These are phyloP conservation scores for Notothenia rossii DNA, from an alignment of 2,113 vertebrate species.

Conservation along the genomic window DNA sequence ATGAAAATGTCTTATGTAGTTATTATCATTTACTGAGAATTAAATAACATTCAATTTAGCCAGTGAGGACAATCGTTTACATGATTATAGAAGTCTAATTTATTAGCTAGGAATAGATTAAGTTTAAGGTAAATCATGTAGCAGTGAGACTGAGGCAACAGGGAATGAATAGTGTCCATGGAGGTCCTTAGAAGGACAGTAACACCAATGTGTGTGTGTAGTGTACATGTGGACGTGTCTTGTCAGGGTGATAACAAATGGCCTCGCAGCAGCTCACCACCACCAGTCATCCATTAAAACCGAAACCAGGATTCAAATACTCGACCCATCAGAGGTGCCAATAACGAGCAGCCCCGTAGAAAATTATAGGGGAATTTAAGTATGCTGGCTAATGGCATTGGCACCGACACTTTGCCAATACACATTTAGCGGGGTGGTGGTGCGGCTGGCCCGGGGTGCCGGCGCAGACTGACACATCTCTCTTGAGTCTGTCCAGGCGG, in stretches of 20 bases:
- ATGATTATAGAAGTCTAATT: not conserved
- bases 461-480: conserved; percentile 80
- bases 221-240: conserved; percentile 26
- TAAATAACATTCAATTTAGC: not conserved
- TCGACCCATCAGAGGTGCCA: conserved; percentile 81
- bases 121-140: not conserved
- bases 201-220: conserved; percentile 9
- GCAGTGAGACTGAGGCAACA: not conserved
- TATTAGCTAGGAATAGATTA: not conserved
- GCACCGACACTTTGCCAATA: conserved; percentile 82
- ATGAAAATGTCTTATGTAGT: not conserved
- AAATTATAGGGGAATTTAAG: conserved; percentile 80
- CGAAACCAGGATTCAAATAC: conserved; percentile 80
- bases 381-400: conserved; percentile 80
- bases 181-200: conserved; percentile 12
- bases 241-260: conserved; percentile 61
- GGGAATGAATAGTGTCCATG: conserved; percentile 1
- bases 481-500: conserved; percentile 78
- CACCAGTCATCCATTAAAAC: conserved; percentile 75
- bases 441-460: conserved; percentile 85
- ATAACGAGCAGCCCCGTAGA: conserved; percentile 77
- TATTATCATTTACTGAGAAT: not conserved
- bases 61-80: not conserved
- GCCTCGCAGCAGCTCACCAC: conserved; percentile 34
- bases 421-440: conserved; percentile 74